Evolutionary conservation across 1,140 invertebrate genomes (phyloP), one percentile per base, ranked within the genome.

Genomic region (Drosophila nigromelanica): DNA sequence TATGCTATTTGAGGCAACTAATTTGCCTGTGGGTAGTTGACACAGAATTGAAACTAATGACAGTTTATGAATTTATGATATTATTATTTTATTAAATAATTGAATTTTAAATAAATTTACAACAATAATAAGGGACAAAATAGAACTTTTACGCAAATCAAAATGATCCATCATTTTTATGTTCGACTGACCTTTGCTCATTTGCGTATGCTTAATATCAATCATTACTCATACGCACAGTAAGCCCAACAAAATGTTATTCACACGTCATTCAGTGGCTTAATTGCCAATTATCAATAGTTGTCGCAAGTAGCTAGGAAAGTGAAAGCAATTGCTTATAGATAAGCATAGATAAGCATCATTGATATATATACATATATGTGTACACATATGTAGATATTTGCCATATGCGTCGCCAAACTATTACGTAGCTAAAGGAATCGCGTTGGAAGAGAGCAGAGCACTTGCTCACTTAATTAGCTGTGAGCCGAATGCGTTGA

Each of bases 191-290:
- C 8, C 15, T 27, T 18, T 35, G 11, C 27, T 35, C 24, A 45
- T 39, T 21, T 54, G 40, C 75, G 80, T 82, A 81, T 78, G 60
- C 59, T 15, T 78, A 67, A 83, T 78, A 74, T 35, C 12, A 43
- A 33, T 11, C 8, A 71, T 81, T 78, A 82, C 70, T 58, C 75
- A 83, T 83, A 78, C 79, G 79, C 39, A 62, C 45, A n/a, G 39
- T 52, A 12, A 39, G 3, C 14, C 10, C n/a, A 18, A 35, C 18
- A 35, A 48, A 45, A 45, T 45, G 43, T 5, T n/a, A 14, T 14
- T 62, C 14, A 30, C 60, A 82, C 75, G 79, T 52, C 75, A 67
- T 55, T 51, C 33, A n/a, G 5, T 7, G 2, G 18, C 12, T n/a
- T 72, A 72, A 67, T 72, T 66, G 62, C 30, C 30, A 72, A 39